Conservation (phyloP, 92 coral and sea anemone species). For the Pocillopora grandis region DNA sequence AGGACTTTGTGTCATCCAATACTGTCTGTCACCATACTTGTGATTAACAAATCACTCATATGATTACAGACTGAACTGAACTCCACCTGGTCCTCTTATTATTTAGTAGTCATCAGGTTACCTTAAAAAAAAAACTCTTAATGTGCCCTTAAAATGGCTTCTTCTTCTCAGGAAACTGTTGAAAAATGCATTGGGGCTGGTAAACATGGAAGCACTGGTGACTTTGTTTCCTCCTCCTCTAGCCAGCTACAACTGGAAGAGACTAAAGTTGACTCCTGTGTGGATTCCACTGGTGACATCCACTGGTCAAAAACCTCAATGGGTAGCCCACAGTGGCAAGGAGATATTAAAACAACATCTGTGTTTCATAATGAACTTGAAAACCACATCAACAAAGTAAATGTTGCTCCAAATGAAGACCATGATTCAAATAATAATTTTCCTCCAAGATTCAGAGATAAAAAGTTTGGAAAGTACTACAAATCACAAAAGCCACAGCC, state of each 20-base stretch:
- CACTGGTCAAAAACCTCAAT: constrained; percentile 13
- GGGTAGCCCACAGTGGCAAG: neutral
- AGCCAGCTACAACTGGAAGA: constrained; percentile 20
- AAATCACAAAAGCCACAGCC: constrained; percentile 8
- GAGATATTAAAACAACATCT: neutral
- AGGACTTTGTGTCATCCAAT: no score
- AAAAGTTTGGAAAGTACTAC: neutral
- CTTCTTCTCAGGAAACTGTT: no score
- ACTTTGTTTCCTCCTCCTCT: constrained; percentile 18
- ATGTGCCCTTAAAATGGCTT: no score
- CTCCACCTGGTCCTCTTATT: no score
- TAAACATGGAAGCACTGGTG: neutral
- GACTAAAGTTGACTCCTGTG: neutral
- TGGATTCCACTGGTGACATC: constrained; percentile 6
- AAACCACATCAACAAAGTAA: constrained; percentile 10
- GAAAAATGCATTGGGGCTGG: neutral
- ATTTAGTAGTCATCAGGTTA: no score
- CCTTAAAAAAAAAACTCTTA: no score
- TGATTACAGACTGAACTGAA: no score
- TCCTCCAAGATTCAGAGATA: constrained; percentile 44
- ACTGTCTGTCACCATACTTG: no score
- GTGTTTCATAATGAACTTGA: constrained; percentile 8
- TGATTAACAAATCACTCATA: no score
- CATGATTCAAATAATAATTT: neutral
- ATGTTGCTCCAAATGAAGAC: constrained; percentile 4